Base-by-base conservation (phyloP, 2,113 vertebrate genomes). In the Cathartes aura region DNA sequence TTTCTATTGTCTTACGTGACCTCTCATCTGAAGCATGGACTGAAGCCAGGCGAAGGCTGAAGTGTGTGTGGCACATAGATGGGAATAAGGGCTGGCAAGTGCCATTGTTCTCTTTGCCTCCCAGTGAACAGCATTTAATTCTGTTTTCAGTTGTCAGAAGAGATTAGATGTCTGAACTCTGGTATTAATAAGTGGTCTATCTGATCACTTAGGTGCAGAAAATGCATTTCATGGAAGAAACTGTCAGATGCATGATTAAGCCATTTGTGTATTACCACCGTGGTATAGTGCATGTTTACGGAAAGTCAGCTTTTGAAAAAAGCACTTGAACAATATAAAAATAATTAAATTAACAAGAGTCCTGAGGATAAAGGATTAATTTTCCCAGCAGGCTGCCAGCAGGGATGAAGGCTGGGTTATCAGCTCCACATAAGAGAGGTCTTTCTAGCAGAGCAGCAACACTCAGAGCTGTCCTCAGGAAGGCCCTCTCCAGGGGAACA, bases 31-130 rank as follows among this genome's bases (percentile, higher is more conserved):
- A 74, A 87, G 63, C 38, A 38, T 36, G 79, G 67, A 63, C 55
- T 29, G 43, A 90, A 80, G 82, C 84, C 87, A 88, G 48, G 63
- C 21, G 0, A 90, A 89, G 48, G 68, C 88, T 90, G 80, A 92
- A 92, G 90, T 15, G 63, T 71, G 86, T 86, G 86, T 71, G 90
- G 95, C 72, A 63, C 34, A 9, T 5, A 55, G 72, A 95, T 34
- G 76, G 73, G 90, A 95, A 97, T 82, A 62, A 93, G 72, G 45
- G 48, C 58, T 96, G 95, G 94, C 97, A 97, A 95, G 86, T 87
- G 89, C 86, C 81, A 87, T 95, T 97, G 95, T 96, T 96, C 88
- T 59, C 55, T 89, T 95, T 82, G 56, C 75, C 76, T 95, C 83
- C 47, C 48, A 59, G 68, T 81, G 88, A 89, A 50, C 53, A 90